phyloP scores from a whole-genome alignment of 2,888 invertebrate genomes.

The Unio pictorum region DNA sequence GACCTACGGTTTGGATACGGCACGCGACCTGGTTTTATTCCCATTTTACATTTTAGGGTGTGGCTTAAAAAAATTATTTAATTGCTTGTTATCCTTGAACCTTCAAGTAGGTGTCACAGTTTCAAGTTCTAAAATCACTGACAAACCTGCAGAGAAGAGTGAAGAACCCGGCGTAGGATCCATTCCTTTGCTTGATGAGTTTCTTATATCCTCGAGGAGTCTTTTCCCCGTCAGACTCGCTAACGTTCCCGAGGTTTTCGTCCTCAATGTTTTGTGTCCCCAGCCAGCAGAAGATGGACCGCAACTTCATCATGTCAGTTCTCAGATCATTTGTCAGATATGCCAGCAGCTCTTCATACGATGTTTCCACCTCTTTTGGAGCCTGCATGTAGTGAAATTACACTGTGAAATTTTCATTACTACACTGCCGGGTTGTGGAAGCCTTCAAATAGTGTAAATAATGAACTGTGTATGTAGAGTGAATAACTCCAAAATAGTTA shows the following conservation, averaged over 20 bases:
- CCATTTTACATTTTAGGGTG: too few relatives aligned
- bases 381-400: conserved; percentile 9
- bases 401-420: background rate
- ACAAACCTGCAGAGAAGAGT: conserved; percentile 34
- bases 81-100: too few relatives aligned
- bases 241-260: conserved; percentile 20
- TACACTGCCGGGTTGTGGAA: background rate
- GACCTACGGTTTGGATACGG: too few relatives aligned
- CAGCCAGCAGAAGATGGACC: conserved; percentile 34
- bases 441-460: background rate
- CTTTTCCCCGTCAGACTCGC: conserved; percentile 17
- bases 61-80: too few relatives aligned
- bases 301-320: conserved; percentile 35
- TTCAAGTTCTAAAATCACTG: too few relatives aligned
- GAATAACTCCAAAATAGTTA: too few relatives aligned
- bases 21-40: too few relatives aligned
- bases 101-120: too few relatives aligned
- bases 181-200: conserved; percentile 27
- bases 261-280: conserved; percentile 32
- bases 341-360: conserved; percentile 27
- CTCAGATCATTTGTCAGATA: conserved; percentile 25
- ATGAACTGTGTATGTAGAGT: background rate
- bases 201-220: conserved; percentile 39
- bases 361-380: conserved; percentile 20
- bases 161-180: conserved; percentile 36